These are phyloP conservation scores for Colletes gigas DNA, from an alignment of 1,140 invertebrate genomes.

Conservation along the genomic window DNA sequence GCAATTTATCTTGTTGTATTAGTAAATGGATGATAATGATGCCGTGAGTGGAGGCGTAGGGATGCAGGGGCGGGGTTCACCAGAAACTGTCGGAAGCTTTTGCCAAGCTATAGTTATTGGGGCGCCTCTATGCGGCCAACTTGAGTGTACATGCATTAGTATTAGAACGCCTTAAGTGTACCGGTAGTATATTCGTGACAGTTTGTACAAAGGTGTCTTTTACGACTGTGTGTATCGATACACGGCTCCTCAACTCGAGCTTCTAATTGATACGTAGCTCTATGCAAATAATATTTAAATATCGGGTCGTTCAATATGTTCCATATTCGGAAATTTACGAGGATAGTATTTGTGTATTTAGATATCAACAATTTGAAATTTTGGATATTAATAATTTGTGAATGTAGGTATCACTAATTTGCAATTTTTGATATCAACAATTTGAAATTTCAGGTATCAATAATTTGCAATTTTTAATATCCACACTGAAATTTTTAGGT, in stretches of 20 bases:
- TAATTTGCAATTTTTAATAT: too few species aligned
- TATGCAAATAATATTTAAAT: too few species aligned
- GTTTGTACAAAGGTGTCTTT: constrained; percentile 5
- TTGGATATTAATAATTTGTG: too few species aligned
- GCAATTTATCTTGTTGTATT: constrained; percentile 71
- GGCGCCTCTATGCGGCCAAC: constrained; percentile 20
- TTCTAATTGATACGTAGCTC: too few species aligned
- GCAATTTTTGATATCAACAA: too few species aligned
- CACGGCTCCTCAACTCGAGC: neutral
- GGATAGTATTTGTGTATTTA: too few species aligned
- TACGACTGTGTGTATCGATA: constrained; percentile 2
- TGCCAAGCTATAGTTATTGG: constrained; percentile 37
- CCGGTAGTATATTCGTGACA: constrained; percentile 13
- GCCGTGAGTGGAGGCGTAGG: constrained; percentile 14
- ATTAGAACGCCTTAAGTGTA: constrained; percentile 14
- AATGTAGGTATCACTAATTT: too few species aligned
- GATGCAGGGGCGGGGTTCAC: neutral
- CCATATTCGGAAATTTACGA: too few species aligned
- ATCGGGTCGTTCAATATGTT: too few species aligned
- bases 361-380: too few species aligned
- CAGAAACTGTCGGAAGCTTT: constrained; percentile 38
- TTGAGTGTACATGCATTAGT: constrained; percentile 51
- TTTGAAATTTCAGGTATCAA: too few species aligned
- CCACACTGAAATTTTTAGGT: too few species aligned
- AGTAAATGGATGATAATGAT: constrained; percentile 70